phyloP scores from a whole-genome alignment of 2,113 vertebrate species.

The Corythornis madagascariensis region DNA sequence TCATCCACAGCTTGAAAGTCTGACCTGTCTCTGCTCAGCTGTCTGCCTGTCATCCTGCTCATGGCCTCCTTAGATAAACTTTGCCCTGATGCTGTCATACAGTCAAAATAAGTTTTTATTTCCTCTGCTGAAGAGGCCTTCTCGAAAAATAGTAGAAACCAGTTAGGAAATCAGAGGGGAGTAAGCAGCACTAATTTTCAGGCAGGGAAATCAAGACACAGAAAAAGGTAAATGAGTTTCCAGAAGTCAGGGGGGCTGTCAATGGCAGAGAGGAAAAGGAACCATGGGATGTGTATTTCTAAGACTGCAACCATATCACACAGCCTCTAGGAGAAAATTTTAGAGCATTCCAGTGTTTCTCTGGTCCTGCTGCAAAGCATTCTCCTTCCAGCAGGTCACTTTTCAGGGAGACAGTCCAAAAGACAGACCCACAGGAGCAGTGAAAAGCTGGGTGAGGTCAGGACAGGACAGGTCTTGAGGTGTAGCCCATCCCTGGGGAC shows the following conservation, averaged over 20 bases:
- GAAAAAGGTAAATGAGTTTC: not conserved
- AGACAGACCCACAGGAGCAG: not conserved
- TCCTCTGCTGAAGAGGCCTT: not conserved
- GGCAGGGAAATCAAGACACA: not conserved
- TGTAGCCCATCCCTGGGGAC: not conserved
- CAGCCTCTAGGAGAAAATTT: not conserved
- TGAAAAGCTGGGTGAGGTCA: not conserved
- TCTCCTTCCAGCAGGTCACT: not conserved
- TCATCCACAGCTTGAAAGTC: not conserved
- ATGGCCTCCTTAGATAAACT: slow-evolving; percentile 4
- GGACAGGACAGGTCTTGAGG: accelerated
- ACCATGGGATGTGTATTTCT: not conserved
- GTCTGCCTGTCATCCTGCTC: not conserved
- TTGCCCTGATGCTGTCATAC: not conserved
- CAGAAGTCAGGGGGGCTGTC: not conserved
- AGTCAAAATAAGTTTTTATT: not conserved
- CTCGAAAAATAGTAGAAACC: not conserved
- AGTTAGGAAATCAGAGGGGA: not conserved
- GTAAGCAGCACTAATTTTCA: not conserved
- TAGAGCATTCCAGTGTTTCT: not conserved
- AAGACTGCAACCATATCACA: not conserved
- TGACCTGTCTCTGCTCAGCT: not conserved
- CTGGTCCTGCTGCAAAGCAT: not conserved
- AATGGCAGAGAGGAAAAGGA: not conserved
- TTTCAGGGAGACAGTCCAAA: not conserved